These are phyloP conservation scores for Eospalax fontanierii DNA, from an alignment of 2,797 vertebrate species.

Conservation along the genomic window DNA sequence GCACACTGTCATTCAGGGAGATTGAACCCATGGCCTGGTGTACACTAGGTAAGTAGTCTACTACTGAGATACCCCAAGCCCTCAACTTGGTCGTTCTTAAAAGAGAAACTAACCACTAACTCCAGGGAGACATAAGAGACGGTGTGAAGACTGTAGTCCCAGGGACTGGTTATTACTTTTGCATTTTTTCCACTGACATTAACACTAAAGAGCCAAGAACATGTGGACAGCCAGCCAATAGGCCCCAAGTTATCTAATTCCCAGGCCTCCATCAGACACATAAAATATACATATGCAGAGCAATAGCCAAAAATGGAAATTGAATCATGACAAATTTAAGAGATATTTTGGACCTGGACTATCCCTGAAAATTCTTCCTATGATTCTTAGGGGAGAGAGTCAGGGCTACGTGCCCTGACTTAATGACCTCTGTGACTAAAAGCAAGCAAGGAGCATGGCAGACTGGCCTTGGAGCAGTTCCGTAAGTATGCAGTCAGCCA, in stretches of 20 bases:
- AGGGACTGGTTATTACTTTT: slow-evolving; percentile 47
- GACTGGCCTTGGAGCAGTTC: neutral
- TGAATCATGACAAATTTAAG: slow-evolving; percentile 71
- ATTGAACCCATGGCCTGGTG: neutral
- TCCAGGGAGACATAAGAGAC: neutral
- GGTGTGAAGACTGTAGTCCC: neutral
- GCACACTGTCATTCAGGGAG: neutral
- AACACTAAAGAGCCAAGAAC: slow-evolving; percentile 55
- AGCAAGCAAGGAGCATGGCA: neutral
- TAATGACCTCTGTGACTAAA: slow-evolving; percentile 48
- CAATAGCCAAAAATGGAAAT: slow-evolving; percentile 71
- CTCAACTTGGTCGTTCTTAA: slow-evolving; percentile 29
- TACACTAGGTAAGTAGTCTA: neutral
- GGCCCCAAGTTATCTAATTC: slow-evolving; percentile 64
- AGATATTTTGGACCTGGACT: slow-evolving; percentile 46
- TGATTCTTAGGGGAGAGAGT: slow-evolving; percentile 34
- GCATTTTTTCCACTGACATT: slow-evolving; percentile 69
- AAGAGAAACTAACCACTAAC: neutral
- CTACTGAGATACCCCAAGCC: neutral
- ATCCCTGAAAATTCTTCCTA: slow-evolving; percentile 28
- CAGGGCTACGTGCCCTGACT: slow-evolving; percentile 27
- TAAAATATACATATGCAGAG: slow-evolving; percentile 60
- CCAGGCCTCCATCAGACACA: slow-evolving; percentile 54
- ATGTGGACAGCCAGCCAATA: slow-evolving; percentile 23
- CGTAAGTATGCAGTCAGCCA: neutral